Percentiles rank a stretch among this genome's conserved stretches.
These are phyloP conservation scores for Taeniopygia guttata DNA, from an alignment of 2,797 vertebrate genomes.

Conservation along the genomic window DNA sequence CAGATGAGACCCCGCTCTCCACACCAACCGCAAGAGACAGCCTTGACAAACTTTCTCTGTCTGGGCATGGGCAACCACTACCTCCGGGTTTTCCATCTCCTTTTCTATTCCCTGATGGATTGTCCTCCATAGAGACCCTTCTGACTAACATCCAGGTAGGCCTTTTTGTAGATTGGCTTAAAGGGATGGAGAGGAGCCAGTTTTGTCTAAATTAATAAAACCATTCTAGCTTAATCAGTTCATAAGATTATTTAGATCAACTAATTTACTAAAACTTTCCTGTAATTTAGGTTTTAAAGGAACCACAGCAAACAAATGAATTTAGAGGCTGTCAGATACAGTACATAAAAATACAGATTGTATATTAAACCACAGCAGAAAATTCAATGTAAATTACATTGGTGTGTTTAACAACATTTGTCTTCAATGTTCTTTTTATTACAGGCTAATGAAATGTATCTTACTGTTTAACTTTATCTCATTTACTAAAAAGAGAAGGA, in stretches of 20 bases:
- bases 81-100: conserved; percentile 97
- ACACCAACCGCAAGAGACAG: conserved; percentile 97
- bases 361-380: conserved; percentile 21
- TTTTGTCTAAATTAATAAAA: conserved; percentile 40
- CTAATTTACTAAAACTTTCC: conserved; percentile 25
- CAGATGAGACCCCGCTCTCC: conserved; percentile 96
- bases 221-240: conserved; percentile 40
- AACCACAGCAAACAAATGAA: conserved; percentile 6
- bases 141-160: conserved; percentile 99
- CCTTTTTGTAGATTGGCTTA: conserved; percentile 42
- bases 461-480: conserved; percentile 65
- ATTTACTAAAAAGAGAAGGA: conserved; percentile 53
- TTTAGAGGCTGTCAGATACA: conserved; percentile 49
- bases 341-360: conserved; percentile 47
- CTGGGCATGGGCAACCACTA: conserved; percentile 91
- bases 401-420: conserved; percentile 48
- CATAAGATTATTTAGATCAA: conserved; percentile 51
- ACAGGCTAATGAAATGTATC: conserved; percentile 51
- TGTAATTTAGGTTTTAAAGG: conserved; percentile 54
- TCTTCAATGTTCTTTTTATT: conserved; percentile 55
- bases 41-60: conserved; percentile 96
- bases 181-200: conserved; percentile 4
- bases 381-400: conserved; percentile 39
- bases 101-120: conserved; percentile 96
- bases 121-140: conserved; percentile 99